phyloP scores from a whole-genome alignment of 2,888 invertebrate species.

The Mesorhabditis spiculigera region DNA sequence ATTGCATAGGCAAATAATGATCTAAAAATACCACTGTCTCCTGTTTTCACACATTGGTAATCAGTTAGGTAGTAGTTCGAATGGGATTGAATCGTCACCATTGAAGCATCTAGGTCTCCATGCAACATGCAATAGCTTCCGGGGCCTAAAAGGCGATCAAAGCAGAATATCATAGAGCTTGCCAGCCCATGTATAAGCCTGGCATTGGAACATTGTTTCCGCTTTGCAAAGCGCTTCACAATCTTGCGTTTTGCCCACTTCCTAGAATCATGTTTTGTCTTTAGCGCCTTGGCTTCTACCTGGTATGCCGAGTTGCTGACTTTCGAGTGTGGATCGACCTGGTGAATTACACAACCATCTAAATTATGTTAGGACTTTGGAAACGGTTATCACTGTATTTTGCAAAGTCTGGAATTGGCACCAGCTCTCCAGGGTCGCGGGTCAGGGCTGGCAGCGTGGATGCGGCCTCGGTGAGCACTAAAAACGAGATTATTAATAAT shows the following conservation, averaged over 20 bases:
- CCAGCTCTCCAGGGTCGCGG: background rate
- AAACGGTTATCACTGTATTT: background rate
- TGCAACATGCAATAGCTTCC: background rate
- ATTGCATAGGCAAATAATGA: too few species aligned
- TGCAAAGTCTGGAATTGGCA: background rate
- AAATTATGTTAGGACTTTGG: background rate
- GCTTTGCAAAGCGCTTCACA: background rate
- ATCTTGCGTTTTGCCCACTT: background rate
- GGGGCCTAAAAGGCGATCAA: background rate
- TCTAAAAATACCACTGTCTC: background rate
- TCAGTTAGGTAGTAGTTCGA: background rate
- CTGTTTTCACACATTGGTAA: background rate
- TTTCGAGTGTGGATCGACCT: background rate
- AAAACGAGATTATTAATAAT: background rate
- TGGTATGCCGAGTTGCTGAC: slow-evolving; percentile 1
- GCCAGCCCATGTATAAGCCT: background rate
- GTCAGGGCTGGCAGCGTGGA: background rate
- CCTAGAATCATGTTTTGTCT: background rate
- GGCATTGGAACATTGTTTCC: background rate
- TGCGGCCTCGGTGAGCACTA: background rate
- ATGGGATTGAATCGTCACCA: slow-evolving; percentile 4
- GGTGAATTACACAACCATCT: background rate
- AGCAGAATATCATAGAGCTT: background rate
- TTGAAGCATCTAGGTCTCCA: background rate
- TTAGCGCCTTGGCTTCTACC: background rate